These are phyloP conservation scores for Schizaphis graminum DNA, from an alignment of 2,888 invertebrate species.

Conservation along the genomic window DNA sequence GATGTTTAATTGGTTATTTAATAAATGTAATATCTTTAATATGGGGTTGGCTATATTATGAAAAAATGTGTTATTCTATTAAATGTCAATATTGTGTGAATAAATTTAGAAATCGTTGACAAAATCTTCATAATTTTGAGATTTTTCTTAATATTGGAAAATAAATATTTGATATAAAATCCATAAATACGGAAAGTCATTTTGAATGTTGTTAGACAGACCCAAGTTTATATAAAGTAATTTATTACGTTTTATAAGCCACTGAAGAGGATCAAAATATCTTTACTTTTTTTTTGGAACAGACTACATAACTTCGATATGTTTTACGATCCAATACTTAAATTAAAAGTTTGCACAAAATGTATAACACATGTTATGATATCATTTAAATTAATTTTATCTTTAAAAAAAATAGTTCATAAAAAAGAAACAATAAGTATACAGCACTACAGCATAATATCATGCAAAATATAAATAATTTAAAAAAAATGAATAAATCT, in stretches of 20 bases:
- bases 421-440: neutral
- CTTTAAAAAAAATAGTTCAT: neutral
- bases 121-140: neutral
- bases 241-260: neutral
- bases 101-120: neutral
- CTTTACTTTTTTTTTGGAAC: neutral
- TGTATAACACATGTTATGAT: constrained; percentile 15
- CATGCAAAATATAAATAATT: neutral
- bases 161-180: neutral
- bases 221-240: neutral
- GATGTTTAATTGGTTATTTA: neutral
- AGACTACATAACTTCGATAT: neutral
- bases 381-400: neutral
- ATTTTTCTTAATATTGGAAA: neutral
- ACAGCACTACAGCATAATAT: neutral
- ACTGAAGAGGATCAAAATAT: constrained; percentile 2
- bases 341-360: neutral
- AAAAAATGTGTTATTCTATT: neutral
- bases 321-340: constrained; percentile 12
- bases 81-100: neutral
- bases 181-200: neutral
- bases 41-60: neutral
- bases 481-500: neutral
- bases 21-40: neutral
- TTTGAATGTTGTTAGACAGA: neutral